These are phyloP conservation scores for Hiodon tergisus DNA, from an alignment of 2,113 vertebrate species.

Conservation along the genomic window DNA sequence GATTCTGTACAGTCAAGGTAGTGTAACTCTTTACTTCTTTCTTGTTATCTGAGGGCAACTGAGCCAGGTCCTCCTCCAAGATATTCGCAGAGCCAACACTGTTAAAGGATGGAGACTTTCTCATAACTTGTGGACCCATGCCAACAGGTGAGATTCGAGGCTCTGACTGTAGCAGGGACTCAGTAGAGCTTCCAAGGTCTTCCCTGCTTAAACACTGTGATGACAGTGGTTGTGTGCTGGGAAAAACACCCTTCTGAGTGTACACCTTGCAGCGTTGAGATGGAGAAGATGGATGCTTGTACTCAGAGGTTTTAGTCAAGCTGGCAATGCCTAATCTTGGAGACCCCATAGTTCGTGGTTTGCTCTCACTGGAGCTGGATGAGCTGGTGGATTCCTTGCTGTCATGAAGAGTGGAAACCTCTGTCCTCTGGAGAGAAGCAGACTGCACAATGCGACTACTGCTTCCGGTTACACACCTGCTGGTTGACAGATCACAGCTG, in stretches of 20 bases:
- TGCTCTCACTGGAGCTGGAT: conserved; percentile 72
- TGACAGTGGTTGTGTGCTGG: conserved; percentile 39
- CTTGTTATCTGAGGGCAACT: conserved; percentile 49
- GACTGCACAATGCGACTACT: conserved; percentile 49
- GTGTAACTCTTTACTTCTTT: conserved; percentile 83
- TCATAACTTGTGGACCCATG: conserved; percentile 79
- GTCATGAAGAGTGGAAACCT: conserved; percentile 76
- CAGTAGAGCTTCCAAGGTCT: conserved; percentile 44
- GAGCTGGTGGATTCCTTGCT: conserved; percentile 76
- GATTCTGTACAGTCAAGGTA: conserved; percentile 89
- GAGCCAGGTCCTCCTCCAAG: conserved; percentile 35
- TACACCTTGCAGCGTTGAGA: conserved; percentile 68
- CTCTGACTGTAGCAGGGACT: conserved; percentile 68
- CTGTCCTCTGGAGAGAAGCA: conserved; percentile 59
- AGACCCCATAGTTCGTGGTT: conserved; percentile 71
- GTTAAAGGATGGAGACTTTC: conserved; percentile 60
- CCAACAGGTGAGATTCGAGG: conserved; percentile 80
- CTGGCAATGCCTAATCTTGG: conserved; percentile 71
- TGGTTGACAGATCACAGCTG: conserved; percentile 60
- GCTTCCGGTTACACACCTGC: conserved; percentile 74
- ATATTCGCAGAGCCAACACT: conserved; percentile 54
- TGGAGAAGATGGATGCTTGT: conserved; percentile 61
- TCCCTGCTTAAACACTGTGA: conserved; percentile 53
- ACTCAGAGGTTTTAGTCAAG: conserved; percentile 71
- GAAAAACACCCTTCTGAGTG: conserved; percentile 61